These are phyloP conservation scores for Drosophila gunungcola DNA, from an alignment of 1,140 invertebrate genomes.

Conservation along the genomic window DNA sequence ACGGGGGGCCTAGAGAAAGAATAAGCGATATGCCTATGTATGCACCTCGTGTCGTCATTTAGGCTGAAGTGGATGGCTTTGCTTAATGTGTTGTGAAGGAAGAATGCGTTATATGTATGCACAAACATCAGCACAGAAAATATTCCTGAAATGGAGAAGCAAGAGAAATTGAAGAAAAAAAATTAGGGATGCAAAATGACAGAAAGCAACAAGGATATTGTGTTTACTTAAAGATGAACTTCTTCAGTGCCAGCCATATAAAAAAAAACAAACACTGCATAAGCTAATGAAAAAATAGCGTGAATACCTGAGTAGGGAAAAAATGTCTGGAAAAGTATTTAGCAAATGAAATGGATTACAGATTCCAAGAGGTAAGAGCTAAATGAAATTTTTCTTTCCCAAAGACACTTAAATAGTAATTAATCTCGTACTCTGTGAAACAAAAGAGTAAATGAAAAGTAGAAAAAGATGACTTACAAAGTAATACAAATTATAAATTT, in stretches of 20 bases:
- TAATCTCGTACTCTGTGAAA: too few species aligned
- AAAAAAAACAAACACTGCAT: not conserved
- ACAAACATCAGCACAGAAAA: slow-evolving; percentile 7
- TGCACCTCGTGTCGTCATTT: slow-evolving; percentile 42
- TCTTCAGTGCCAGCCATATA: not conserved
- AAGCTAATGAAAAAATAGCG: slow-evolving; percentile 18
- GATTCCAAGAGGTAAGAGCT: not conserved
- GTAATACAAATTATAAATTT: too few species aligned
- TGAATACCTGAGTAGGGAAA: not conserved
- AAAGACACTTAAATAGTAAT: too few species aligned
- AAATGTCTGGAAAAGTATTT: not conserved
- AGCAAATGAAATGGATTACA: not conserved
- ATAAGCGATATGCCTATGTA: slow-evolving; percentile 33
- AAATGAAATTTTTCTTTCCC: too few species aligned
- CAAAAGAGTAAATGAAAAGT: too few species aligned
- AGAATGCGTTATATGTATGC: not conserved
- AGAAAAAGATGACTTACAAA: too few species aligned
- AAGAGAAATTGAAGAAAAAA: slow-evolving; percentile 9
- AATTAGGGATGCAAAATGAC: slow-evolving; percentile 2
- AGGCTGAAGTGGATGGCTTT: slow-evolving; percentile 34
- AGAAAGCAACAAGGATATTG: slow-evolving; percentile 30
- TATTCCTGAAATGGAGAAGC: slow-evolving; percentile 35
- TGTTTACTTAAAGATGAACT: slow-evolving; percentile 36
- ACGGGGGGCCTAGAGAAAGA: not conserved
- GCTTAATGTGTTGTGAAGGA: slow-evolving; percentile 39